Base-by-base conservation (phyloP, 1,140 invertebrate genomes). In the Solen grandis region DNA sequence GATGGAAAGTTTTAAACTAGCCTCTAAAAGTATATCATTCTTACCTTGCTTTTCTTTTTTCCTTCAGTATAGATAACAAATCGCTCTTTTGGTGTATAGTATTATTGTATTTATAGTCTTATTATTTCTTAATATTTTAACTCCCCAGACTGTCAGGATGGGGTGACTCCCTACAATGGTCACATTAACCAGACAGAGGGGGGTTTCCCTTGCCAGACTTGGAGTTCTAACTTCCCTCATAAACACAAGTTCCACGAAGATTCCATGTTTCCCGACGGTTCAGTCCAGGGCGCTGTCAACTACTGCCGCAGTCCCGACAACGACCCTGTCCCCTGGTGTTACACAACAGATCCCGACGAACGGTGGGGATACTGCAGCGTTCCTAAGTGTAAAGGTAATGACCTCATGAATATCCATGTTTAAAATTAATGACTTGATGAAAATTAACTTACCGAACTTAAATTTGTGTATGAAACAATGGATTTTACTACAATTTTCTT, bases 271-370 rank as follows among this genome's bases (percentile, higher is more conserved):
- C 96, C 97, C 5, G 97, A 99, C 93, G 94, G 77, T 4, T 62
- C 55, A 5, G 59, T 98, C 57, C 93, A 95, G 85, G 94, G 96
- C 88, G 95, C 97, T 5, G 96, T 97, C 89, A 99, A 98, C 92
- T 97, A 95, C 89, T 99, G 97, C 90, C 94, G 97, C 86, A 99
- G 98, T 94, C 97, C 97, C 3, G 97, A 97, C 5, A 97, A 96
- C 5, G 96, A 97, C 91, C 96, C 97, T 88, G 94, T 94, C 0
- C 97, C 97, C 0, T 99, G 97, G 97, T 99, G 97, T 92, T 99
- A 98, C 88, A 98, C 97, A 0, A 95, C 95, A 82, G 95, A 98
- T 92, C 94, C 95, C 55, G 93, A 93, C 66, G 59, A 68, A 46
- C 29, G 81, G 27, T 86, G 85, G 85, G 65, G 73, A 5, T 74